Conservation (phyloP, 2,113 vertebrate species). For the Pongo pygmaeus region DNA sequence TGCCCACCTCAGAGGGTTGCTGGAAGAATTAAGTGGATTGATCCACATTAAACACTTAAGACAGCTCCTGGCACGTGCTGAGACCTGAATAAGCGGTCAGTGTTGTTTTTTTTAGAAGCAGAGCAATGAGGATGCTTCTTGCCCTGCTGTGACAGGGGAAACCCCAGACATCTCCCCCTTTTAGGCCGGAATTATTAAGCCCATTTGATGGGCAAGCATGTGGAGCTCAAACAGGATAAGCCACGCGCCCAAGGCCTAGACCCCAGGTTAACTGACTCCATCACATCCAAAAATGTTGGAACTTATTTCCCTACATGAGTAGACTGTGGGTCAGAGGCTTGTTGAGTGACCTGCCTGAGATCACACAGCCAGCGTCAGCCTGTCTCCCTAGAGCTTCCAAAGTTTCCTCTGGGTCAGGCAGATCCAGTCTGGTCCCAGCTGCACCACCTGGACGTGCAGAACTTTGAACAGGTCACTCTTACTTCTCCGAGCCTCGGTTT, state of each 20-base stretch:
- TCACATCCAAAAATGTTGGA: background rate
- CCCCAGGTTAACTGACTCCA: background rate
- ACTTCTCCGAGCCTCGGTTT: background rate
- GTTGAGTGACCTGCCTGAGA: too few species aligned
- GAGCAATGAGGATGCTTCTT: background rate
- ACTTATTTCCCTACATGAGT: background rate
- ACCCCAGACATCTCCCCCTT: background rate
- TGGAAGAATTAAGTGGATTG: background rate
- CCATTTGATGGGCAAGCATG: rapidly evolving
- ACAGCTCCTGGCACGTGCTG: background rate
- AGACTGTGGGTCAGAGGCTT: background rate
- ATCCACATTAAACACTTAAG: rapidly evolving
- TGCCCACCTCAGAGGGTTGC: background rate
- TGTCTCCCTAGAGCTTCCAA: background rate
- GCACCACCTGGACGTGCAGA: background rate
- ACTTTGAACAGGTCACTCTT: background rate
- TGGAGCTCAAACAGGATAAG: background rate
- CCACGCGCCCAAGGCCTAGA: background rate
- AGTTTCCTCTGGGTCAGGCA: background rate
- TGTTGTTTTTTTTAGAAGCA: background rate
- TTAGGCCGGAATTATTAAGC: too few species aligned
- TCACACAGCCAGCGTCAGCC: background rate
- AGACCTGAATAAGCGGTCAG: background rate
- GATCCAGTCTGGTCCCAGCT: background rate
- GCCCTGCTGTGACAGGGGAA: background rate